Conservation (phyloP, 2,797 vertebrate species). For the Notamacropus eugenii region DNA sequence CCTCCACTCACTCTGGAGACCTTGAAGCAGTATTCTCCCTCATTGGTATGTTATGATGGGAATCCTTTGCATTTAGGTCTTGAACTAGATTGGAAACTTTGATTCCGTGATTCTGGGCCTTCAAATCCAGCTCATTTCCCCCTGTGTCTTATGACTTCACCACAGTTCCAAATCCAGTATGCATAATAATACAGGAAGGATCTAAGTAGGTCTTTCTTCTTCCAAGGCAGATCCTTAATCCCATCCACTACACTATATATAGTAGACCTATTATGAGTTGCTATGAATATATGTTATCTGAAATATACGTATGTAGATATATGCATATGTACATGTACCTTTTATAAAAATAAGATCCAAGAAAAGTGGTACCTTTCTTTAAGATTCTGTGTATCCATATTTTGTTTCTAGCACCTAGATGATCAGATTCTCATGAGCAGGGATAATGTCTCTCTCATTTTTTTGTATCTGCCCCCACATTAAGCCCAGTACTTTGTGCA, state of each 20-base stretch:
- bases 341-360: not conserved
- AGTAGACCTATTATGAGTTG: not conserved
- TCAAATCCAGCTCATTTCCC: not conserved
- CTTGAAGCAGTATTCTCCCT: not conserved
- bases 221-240: not conserved
- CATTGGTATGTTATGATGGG: not conserved
- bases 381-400: not conserved
- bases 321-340: not conserved
- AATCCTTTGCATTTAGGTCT: not conserved
- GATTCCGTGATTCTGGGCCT: not conserved
- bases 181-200: not conserved
- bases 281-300: not conserved
- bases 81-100: not conserved
- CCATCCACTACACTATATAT: not conserved
- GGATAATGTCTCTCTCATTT: not conserved
- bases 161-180: not conserved
- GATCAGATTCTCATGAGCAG: not conserved
- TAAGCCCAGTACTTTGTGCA: not conserved
- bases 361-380: not conserved
- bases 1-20: not conserved
- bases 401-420: not conserved
- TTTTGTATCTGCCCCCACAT: not conserved
- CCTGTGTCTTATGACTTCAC: not conserved
- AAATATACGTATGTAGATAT: not conserved
- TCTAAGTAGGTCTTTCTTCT: not conserved